phyloP scores from a whole-genome alignment of 2,888 invertebrate genomes.

The Hydriomena furcata region DNA sequence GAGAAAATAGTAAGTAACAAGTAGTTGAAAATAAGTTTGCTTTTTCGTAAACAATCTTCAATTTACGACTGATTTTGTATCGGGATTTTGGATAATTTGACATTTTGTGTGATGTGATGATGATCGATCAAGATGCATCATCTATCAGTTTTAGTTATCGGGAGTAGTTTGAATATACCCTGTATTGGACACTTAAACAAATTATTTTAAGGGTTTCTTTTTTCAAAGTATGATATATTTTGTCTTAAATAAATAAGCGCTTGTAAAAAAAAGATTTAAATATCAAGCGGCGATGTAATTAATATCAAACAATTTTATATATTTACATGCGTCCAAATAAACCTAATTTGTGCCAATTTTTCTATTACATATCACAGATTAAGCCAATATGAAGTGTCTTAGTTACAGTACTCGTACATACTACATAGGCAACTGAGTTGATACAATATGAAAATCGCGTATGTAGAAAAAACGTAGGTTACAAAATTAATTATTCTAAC shows the following conservation, averaged over 20 bases:
- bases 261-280: conserved; percentile 34
- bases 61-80: no score
- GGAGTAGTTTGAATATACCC: no score
- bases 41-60: no score
- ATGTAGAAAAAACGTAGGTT: conserved; percentile 13
- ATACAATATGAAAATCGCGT: conserved; percentile 23
- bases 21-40: no score
- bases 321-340: conserved; percentile 39
- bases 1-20: no score
- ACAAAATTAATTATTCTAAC: neutral
- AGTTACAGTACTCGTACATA: conserved; percentile 33
- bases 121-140: no score
- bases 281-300: conserved; percentile 56
- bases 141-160: no score
- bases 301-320: conserved; percentile 51
- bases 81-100: no score
- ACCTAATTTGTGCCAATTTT: conserved; percentile 54
- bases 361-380: conserved; percentile 75
- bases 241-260: neutral
- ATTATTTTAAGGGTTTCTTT: no score
- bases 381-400: conserved; percentile 67
- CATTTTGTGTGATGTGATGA: no score
- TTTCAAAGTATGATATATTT: no score
- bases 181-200: no score
- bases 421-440: conserved; percentile 24